Conservation (phyloP, 2,797 vertebrate species). For the Gobio occitaniae region DNA sequence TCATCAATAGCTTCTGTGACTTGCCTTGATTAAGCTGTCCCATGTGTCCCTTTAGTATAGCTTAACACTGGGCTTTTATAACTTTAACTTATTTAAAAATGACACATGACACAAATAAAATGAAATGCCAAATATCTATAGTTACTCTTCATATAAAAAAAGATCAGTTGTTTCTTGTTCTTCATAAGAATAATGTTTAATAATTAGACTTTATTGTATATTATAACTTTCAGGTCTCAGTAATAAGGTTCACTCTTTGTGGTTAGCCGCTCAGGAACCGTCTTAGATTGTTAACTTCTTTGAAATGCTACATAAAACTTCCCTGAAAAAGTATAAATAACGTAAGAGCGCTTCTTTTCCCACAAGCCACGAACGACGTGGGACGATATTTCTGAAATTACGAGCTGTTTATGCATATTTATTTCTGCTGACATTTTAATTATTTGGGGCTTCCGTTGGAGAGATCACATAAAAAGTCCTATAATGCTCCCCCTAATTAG, state of each 20-base stretch:
- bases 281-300: constrained; percentile 33
- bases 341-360: constrained; percentile 1
- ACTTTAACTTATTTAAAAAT: background rate
- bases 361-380: constrained; percentile 69
- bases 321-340: constrained; percentile 39
- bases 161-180: background rate
- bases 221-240: background rate
- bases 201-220: no score
- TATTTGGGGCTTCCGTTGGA: constrained; percentile 72
- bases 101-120: background rate
- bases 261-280: constrained; percentile 1
- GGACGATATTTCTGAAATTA: constrained; percentile 78
- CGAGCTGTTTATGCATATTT: constrained; percentile 82
- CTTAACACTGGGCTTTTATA: background rate
- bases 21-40: constrained; percentile 35
- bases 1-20: constrained; percentile 42
- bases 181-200: background rate
- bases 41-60: constrained; percentile 47
- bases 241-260: constrained; percentile 1
- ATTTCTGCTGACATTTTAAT: constrained; percentile 83
- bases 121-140: background rate
- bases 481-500: constrained; percentile 80
- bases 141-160: background rate
- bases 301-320: constrained; percentile 46
- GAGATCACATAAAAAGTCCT: constrained; percentile 77